Base-by-base conservation (phyloP, 2,797 vertebrate species). In the Denticeps clupeoides region DNA sequence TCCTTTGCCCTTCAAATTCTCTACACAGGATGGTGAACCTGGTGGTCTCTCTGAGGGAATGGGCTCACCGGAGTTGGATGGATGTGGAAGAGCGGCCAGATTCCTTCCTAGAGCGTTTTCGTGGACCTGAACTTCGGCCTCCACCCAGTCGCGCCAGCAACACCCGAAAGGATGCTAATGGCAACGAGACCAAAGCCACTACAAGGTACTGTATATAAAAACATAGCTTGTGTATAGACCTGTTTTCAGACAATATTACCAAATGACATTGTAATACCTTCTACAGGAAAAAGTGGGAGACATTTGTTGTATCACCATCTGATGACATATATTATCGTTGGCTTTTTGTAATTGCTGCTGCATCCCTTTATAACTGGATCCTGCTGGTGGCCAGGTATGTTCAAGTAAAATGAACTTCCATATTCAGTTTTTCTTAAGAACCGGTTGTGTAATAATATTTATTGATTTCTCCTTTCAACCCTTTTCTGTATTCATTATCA, bases 351-450 rank as follows among this genome's bases (percentile, higher is more conserved):
- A 87, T 91, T 18, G 81, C 87, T 3, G 47, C 73, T 22, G 85
- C 88, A 33, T 88, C 90, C 7, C 80, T 97, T 41, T 97, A 95
- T 52, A 96, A 93, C 72, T 95, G 91, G 88, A 88, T 86, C 45
- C 53, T 91, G 21, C 68, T 94, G 0, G 63, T 96, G 28, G 89
- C 85, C 69, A 92, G 93, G 93, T 97, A 54, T 69, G 60, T 4
- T 49, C n/a, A 24, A 28, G 15, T 19, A 33, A 19, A 8, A 43
- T 31, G 12, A n/a, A 2, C n/a, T n/a, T n/a, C n/a, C n/a, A n/a
- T n/a, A n/a, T n/a, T n/a, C n/a, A n/a, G n/a, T n/a, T n/a, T n/a
- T n/a, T n/a, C n/a, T n/a, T n/a, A n/a, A n/a, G n/a, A n/a, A n/a
- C n/a, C n/a, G n/a, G n/a, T n/a, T n/a, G 2, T 16, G 13, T 32